phyloP scores from a whole-genome alignment of 2,888 invertebrate species.

The Temnothorax ravouxi region DNA sequence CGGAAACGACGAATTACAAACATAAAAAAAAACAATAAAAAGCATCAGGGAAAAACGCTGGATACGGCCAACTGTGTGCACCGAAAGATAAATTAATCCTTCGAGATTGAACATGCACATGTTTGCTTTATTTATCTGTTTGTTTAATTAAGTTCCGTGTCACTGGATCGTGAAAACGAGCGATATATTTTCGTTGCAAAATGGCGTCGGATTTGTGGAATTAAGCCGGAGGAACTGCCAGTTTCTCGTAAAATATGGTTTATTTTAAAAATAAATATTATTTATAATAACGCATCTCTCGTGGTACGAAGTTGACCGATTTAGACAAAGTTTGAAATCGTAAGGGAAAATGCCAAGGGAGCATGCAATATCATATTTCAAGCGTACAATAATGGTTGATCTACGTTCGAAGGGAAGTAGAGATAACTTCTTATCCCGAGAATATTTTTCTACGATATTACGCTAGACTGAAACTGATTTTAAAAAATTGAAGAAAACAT shows the following conservation, averaged over 20 bases:
- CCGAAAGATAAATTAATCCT: constrained; percentile 52
- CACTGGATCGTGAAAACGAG: constrained; percentile 6
- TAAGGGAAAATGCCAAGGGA: background rate
- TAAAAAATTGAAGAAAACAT: constrained; percentile 14
- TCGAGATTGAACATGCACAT: constrained; percentile 51
- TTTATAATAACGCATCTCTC: background rate
- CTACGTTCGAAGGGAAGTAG: background rate
- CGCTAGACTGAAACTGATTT: background rate
- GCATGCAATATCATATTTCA: background rate
- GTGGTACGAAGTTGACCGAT: background rate
- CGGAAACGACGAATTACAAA: constrained; percentile 41
- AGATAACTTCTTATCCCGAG: constrained; percentile 5
- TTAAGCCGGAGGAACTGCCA: constrained; percentile 12
- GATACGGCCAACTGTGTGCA: background rate
- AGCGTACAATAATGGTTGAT: background rate
- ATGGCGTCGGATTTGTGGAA: constrained; percentile 24
- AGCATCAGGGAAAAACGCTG: background rate
- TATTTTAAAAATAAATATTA: background rate
- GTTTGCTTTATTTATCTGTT: constrained; percentile 54
- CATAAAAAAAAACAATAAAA: constrained; percentile 49
- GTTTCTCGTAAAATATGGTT: background rate
- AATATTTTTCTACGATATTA: constrained; percentile 15
- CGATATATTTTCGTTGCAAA: constrained; percentile 27
- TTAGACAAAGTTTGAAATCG: background rate
- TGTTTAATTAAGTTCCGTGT: constrained; percentile 50